Evolutionary conservation across 1,140 invertebrate species (phyloP).

Genomic region (Atta texana): DNA sequence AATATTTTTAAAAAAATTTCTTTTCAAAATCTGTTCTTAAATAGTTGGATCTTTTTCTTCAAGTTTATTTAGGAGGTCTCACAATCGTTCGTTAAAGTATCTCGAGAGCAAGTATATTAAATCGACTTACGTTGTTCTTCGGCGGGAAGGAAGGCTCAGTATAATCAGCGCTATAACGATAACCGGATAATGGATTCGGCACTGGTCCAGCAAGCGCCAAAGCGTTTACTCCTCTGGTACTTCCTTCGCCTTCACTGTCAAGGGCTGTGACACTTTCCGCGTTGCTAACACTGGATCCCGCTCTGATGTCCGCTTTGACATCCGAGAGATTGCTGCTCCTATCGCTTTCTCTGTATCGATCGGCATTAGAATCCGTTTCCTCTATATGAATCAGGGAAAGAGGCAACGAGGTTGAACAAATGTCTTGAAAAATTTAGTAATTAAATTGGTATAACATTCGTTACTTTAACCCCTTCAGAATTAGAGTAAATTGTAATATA

Average conservation of each 20-base stretch:
- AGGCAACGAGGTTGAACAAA: neutral
- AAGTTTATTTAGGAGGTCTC: neutral
- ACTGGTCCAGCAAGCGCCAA: constrained; percentile 92
- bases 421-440: neutral
- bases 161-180: constrained; percentile 95
- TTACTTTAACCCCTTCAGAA: neutral
- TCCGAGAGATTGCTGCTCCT: constrained; percentile 96
- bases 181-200: constrained; percentile 89
- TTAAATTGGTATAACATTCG: neutral
- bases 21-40: neutral
- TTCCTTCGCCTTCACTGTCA: constrained; percentile 86
- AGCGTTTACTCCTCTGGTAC: constrained; percentile 87
- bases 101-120: neutral
- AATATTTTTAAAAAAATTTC: neutral
- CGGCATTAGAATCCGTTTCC: constrained; percentile 89
- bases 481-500: too few species aligned
- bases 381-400: constrained; percentile 77
- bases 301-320: constrained; percentile 94
- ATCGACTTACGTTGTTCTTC: constrained; percentile 86
- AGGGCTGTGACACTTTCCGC: constrained; percentile 89
- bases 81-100: constrained; percentile 20
- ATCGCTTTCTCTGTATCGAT: constrained; percentile 94
- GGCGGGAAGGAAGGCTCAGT: constrained; percentile 93
- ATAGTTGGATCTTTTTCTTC: neutral
- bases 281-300: constrained; percentile 93